Base-by-base conservation (phyloP, 2,888 invertebrate genomes). In the Calliphora vomitoria region DNA sequence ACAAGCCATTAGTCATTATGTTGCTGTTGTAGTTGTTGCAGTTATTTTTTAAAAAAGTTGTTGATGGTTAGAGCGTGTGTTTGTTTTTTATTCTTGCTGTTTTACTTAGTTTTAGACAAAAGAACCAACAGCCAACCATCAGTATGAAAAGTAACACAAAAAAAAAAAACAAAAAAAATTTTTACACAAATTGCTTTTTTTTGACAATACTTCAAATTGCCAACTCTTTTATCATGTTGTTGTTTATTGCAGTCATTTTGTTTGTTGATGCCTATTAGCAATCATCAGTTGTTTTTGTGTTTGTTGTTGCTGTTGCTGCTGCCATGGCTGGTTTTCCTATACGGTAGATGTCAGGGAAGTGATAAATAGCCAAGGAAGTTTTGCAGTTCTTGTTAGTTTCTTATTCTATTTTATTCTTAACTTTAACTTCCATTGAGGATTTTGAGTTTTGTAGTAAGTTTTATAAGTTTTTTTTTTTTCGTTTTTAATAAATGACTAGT, bases 151-250 rank as follows among this genome's bases (percentile, higher is more conserved):
- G 55, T 60, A 50, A 18, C 41, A 74, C 13, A 25, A 8, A 20
- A 25, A 72, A 41, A 8, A 69, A 50, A 64, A 55, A 38, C 31
- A 75, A 44, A 66, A 79, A 60, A n/a, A n/a, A n/a, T n/a, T 66
- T 84, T 79, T 55, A 68, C 85, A 88, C 89, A 89, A 89, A 89
- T 89, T 88, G 82, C 89, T 85, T 68, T 69, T 76, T 72, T 82
- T 88, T 89, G 88, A 88, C 88, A 89, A 88, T 86, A 82, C 89
- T 85, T 89, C 84, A 86, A 88, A 88, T 88, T 88, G 88, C 87
- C 78, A 86, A 81, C 68, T 83, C 81, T 86, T 83, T 86, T 88
- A 87, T 87, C 87, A 82, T 86, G 69, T 62, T 86, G 69, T 76
- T 83, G 88, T 86, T 88, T 85, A 84, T 82, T 74, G 72, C 85